phyloP scores from a whole-genome alignment of 2,797 vertebrate genomes.

The Squalus acanthias region DNA sequence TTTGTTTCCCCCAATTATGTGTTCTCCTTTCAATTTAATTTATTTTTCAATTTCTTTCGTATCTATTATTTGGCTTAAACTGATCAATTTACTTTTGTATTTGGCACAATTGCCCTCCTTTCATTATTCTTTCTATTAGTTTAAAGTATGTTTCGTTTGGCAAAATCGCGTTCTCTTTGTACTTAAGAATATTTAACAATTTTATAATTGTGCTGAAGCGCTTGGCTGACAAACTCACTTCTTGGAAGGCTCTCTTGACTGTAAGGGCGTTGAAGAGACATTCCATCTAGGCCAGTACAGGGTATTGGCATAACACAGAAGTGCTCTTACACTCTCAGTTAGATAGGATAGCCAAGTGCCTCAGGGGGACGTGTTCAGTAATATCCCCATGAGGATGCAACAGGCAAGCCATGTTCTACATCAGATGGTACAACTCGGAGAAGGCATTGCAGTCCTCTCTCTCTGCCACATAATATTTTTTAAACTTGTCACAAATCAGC shows the following conservation, averaged over 20 bases:
- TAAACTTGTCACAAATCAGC: neutral
- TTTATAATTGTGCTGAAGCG: neutral
- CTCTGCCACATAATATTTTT: neutral
- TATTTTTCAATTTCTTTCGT: neutral
- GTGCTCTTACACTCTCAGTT: neutral
- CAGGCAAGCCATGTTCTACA: neutral
- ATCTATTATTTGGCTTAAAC: neutral
- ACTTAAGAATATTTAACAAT: neutral
- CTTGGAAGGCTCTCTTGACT: neutral
- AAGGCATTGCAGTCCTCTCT: neutral
- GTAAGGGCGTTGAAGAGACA: neutral
- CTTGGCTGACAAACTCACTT: neutral
- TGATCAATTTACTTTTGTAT: neutral
- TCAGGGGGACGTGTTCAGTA: neutral
- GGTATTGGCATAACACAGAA: neutral
- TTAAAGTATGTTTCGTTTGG: neutral
- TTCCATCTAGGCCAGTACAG: neutral
- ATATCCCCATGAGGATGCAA: neutral
- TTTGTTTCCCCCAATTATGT: neutral
- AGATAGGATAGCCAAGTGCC: neutral
- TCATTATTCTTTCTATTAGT: neutral
- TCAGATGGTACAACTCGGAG: too few species aligned
- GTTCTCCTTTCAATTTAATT: neutral
- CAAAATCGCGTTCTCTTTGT: neutral
- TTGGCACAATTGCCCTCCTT: neutral